Conservation (phyloP, 2,113 vertebrate genomes). For the Meriones unguiculatus region DNA sequence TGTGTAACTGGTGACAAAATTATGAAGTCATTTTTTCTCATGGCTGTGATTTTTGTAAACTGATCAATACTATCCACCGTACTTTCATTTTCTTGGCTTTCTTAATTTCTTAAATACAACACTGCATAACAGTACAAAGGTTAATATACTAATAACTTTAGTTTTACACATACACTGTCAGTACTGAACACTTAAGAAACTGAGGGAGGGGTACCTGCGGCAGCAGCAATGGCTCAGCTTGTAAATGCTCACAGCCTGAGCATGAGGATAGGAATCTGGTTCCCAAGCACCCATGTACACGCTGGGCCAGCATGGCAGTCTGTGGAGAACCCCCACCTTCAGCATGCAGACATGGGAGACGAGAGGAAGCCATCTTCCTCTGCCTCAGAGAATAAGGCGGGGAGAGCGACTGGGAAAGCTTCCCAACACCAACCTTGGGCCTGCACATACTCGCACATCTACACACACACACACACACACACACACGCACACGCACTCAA, state of each 20-base stretch:
- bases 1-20: neutral
- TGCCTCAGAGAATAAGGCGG: neutral
- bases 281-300: neutral
- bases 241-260: neutral
- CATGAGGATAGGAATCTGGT: neutral
- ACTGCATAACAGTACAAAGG: neutral
- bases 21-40: neutral
- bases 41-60: neutral
- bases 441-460: neutral
- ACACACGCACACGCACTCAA: neutral
- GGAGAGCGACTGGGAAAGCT: neutral
- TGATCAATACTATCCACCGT: neutral
- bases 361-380: neutral
- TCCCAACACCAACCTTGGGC: neutral
- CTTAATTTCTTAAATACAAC: slow-evolving; percentile 30
- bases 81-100: neutral
- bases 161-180: slow-evolving; percentile 28
- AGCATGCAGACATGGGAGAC: neutral
- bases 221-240: neutral
- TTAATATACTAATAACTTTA: neutral
- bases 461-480: neutral
- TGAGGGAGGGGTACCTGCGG: neutral
- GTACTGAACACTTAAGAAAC: slow-evolving; percentile 10
- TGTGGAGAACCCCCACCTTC: neutral
- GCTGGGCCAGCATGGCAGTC: neutral